A percentile compares a stretch with the other conserved stretches of the same genome.
Conservation (phyloP, 2,888 invertebrate genomes). For the Agrotis exclamationis region DNA sequence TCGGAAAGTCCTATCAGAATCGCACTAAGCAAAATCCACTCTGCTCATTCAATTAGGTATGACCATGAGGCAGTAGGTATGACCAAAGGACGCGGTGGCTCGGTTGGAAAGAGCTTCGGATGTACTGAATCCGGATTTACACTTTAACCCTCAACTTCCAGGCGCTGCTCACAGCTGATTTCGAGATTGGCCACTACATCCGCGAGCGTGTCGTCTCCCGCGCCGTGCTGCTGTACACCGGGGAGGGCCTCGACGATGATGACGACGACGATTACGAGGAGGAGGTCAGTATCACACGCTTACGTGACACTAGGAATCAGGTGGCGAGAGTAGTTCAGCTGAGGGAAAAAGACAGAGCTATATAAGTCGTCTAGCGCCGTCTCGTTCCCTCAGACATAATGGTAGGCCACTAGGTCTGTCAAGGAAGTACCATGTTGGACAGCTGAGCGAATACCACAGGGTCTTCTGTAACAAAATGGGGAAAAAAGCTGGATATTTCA, state of each 20-base stretch:
- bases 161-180: slow-evolving; percentile 97
- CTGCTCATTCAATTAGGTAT: too few relatives aligned
- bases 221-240: slow-evolving; percentile 99
- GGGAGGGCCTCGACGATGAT: slow-evolving; percentile 96
- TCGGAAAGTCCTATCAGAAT: too few relatives aligned
- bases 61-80: too few relatives aligned
- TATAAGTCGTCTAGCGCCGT: too few relatives aligned
- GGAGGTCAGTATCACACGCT: slow-evolving; percentile 79
- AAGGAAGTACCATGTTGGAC: slow-evolving; percentile 42
- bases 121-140: too few relatives aligned
- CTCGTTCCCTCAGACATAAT: too few relatives aligned
- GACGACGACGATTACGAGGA: slow-evolving; percentile 94
- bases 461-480: not conserved
- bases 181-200: slow-evolving; percentile 99
- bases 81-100: too few relatives aligned
- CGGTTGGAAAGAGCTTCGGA: too few relatives aligned
- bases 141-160: slow-evolving; percentile 63
- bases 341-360: too few relatives aligned
- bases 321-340: too few relatives aligned
- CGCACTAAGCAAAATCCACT: too few relatives aligned
- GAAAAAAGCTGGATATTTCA: too few relatives aligned
- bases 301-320: not conserved
- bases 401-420: slow-evolving; percentile 23
- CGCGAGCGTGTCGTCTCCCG: slow-evolving; percentile 99
- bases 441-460: not conserved